Evolutionary conservation across 2,888 invertebrate species (phyloP), one percentile per base, ranked within the genome.

Genomic region (Carabus problematicus): DNA sequence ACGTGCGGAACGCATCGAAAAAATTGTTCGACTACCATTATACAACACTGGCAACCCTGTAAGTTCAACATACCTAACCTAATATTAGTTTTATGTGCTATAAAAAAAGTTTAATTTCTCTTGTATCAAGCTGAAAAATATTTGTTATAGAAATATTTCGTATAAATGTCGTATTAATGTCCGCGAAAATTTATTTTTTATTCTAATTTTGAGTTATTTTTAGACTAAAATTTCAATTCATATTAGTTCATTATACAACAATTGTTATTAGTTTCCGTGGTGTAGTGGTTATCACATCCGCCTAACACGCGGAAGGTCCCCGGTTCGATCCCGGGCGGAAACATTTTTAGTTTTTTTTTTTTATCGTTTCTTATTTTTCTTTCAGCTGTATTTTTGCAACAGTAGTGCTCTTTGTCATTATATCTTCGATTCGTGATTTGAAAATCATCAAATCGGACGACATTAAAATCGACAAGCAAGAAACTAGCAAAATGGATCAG

Each of bases 301-400:
- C 91, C 91, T 91, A 91, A 91, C 91, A 91, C 91, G 91, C 91
- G 91, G 91, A 91, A 91, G 91, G 91, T 87, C 91, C 91, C 91
- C 91, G 90, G 91, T 91, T 91, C 91, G 90, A 91, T 89, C 91
- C 91, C 90, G 90, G 90, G 91, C 91, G 90, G 88, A 90, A 91
- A 90, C 90, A 90, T 64, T 70, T 45, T 39, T 47, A 55, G 18
- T 12, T 59, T 18, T 40, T 39, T 39, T 19, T 64, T 64, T n/a
- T n/a, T n/a, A n/a, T n/a, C n/a, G n/a, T n/a, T n/a, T n/a, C n/a
- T n/a, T 59, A 47, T 71, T 42, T 58, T 52, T 63, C 58, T 78
- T 79, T 55, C 78, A 86, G 86, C 72, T 79, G 80, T 1, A 81
- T 85, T 72, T 84, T 84, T 73, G 80, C 78, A 59, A 72, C 83